Evolutionary conservation across 2,797 vertebrate species (phyloP).

Genomic region (Eupleurogrammus muticus): DNA sequence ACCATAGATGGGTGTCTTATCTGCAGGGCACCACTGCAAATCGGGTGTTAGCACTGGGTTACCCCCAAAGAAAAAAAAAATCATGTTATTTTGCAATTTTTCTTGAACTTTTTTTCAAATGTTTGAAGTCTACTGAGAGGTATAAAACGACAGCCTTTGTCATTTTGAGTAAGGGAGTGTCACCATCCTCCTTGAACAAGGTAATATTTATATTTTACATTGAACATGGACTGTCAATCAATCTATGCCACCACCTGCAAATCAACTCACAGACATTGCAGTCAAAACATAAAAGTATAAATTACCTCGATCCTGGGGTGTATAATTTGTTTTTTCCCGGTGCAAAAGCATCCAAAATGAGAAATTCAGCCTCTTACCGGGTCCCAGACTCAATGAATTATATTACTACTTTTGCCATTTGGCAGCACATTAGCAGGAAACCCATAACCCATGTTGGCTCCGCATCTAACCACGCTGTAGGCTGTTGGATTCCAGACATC

Average conservation of each 20-base stretch:
- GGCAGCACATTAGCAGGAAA: conserved; percentile 50
- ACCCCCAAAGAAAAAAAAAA: background rate
- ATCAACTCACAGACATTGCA: conserved; percentile 4
- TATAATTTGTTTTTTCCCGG: conserved; percentile 4
- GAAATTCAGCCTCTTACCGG: conserved; percentile 26
- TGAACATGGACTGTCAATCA: conserved; percentile 7
- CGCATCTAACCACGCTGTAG: conserved; percentile 51
- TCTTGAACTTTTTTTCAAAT: background rate
- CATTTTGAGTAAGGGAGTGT: background rate
- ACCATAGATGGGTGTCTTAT: conserved; percentile 25
- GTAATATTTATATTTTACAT: background rate
- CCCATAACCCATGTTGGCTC: conserved; percentile 58
- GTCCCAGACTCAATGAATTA: conserved; percentile 40
- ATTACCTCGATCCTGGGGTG: conserved; percentile 1
- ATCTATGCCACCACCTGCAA: background rate
- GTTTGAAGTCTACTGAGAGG: background rate
- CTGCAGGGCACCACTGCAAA: conserved; percentile 13
- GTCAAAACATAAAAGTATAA: conserved; percentile 1
- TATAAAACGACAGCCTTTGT: background rate
- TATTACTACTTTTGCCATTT: conserved; percentile 62
- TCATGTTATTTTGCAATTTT: background rate
- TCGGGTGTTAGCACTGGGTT: background rate
- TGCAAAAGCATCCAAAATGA: conserved; percentile 25
- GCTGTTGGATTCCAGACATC: conserved; percentile 66
- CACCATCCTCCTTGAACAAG: background rate